Conservation (phyloP, 2,113 vertebrate species). For the Eurypyga helias region DNA sequence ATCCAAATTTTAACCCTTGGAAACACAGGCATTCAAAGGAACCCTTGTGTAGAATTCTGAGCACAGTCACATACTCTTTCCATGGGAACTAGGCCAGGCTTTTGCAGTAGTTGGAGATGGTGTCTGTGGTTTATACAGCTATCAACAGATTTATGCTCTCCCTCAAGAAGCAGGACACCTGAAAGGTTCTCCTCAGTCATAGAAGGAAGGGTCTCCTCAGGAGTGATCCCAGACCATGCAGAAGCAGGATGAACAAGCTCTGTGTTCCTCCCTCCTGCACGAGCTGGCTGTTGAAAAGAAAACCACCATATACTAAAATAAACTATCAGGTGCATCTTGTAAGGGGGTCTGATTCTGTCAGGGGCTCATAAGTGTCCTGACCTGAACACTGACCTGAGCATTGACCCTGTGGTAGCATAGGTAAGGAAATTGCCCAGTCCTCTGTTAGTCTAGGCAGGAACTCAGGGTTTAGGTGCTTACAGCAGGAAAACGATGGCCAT, state of each 20-base stretch:
- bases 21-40: not conserved
- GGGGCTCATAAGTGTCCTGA: not conserved
- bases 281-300: not conserved
- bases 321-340: not conserved
- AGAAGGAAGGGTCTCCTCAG: not conserved
- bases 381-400: not conserved
- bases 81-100: not conserved
- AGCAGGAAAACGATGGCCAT: not conserved
- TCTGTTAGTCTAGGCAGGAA: not conserved
- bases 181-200: not conserved
- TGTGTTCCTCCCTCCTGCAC: not conserved
- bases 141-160: not conserved
- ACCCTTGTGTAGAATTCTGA: not conserved
- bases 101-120: not conserved
- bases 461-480: not conserved
- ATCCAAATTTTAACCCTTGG: not conserved
- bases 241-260: not conserved
- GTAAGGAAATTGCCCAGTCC: not conserved
- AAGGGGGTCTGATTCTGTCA: not conserved
- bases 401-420: not conserved
- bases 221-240: not conserved
- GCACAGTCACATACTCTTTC: not conserved
- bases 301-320: not conserved
- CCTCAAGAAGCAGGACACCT: not conserved
- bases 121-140: not conserved